Conservation (phyloP, 2,113 vertebrate genomes). For the Bagarius yarrelli region DNA sequence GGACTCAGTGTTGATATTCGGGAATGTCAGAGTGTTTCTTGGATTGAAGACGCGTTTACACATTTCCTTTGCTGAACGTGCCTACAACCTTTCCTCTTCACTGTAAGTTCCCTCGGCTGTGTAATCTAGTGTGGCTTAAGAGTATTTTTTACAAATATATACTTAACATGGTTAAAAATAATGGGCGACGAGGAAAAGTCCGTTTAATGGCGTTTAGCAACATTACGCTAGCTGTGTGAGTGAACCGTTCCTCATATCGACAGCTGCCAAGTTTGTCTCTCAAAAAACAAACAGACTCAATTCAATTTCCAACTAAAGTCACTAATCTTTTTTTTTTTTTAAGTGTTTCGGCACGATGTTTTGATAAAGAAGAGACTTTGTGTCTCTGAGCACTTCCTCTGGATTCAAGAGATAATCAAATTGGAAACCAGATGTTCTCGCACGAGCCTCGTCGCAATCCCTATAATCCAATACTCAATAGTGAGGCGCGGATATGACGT, state of each 20-base stretch:
- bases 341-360: not conserved
- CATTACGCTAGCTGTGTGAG: not conserved
- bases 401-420: slow-evolving; percentile 22
- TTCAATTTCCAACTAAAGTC: not conserved
- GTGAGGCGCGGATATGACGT: not conserved
- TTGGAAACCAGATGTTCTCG: slow-evolving; percentile 21
- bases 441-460: not conserved
- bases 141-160: not conserved
- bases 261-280: not conserved
- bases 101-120: not conserved
- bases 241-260: not conserved
- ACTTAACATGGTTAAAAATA: not conserved
- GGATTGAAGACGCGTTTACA: slow-evolving; percentile 1
- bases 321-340: too few relatives aligned
- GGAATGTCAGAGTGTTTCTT: slow-evolving; percentile 23
- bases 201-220: not conserved
- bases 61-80: slow-evolving; percentile 34
- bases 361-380: not conserved
- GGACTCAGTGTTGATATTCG: not conserved
- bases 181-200: not conserved
- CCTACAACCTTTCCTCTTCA: not conserved
- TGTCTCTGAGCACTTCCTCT: not conserved
- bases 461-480: not conserved
- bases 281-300: not conserved
- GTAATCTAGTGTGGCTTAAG: not conserved